Evolutionary conservation across 2,113 vertebrate genomes (phyloP).

Genomic region (Empidonax traillii): DNA sequence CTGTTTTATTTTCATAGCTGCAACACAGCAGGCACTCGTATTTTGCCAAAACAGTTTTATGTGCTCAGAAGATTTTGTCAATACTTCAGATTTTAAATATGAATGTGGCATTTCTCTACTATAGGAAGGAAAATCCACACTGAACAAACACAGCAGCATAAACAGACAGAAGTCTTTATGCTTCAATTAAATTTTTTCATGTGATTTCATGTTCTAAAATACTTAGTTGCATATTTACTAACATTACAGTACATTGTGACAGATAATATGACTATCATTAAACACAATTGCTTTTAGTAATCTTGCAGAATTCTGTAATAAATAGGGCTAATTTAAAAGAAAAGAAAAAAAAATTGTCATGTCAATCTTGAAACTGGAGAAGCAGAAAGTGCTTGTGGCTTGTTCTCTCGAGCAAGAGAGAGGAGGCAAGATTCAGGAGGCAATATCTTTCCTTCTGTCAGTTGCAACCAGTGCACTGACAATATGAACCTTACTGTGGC

Average conservation of each 20-base stretch:
- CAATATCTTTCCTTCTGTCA: background rate
- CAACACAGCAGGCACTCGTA: background rate
- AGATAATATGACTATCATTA: background rate
- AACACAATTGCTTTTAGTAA: background rate
- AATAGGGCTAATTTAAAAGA: background rate
- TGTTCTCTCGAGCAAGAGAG: background rate
- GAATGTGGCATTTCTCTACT: background rate
- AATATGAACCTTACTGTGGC: background rate
- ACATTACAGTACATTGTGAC: background rate
- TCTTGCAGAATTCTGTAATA: background rate
- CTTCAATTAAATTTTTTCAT: background rate
- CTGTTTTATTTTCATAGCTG: background rate
- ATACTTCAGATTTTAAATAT: slow-evolving; percentile 23
- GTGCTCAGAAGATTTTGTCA: slow-evolving; percentile 13
- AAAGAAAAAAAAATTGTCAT: background rate
- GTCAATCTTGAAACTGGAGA: background rate
- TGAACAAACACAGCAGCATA: slow-evolving; percentile 15
- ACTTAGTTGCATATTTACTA: background rate
- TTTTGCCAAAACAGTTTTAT: slow-evolving; percentile 21
- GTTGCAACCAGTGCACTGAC: background rate
- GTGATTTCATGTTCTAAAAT: background rate
- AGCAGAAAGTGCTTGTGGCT: background rate
- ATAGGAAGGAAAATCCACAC: background rate
- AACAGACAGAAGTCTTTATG: background rate
- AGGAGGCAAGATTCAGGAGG: background rate